Conservation (phyloP, 2,797 vertebrate genomes). For the Acanthurus lineatus region DNA sequence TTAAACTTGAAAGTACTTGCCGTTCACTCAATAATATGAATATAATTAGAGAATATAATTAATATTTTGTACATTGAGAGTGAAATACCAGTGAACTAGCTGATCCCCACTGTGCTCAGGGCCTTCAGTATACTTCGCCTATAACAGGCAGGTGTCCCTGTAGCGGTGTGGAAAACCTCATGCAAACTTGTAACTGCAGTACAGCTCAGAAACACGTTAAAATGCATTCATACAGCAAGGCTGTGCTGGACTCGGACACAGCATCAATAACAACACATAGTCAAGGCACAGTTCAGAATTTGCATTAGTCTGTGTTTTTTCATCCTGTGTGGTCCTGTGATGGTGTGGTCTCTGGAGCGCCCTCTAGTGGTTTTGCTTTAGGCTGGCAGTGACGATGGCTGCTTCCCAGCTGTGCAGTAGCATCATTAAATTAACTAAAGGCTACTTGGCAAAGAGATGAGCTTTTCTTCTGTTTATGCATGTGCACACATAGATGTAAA, state of each 20-base stretch:
- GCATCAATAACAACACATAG: conserved; percentile 50
- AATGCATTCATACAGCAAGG: conserved; percentile 35
- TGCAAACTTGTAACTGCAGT: conserved; percentile 12
- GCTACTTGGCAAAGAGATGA: conserved; percentile 75
- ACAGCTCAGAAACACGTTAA: conserved; percentile 23
- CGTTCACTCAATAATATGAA: background rate
- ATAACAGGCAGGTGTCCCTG: background rate
- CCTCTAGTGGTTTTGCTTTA: conserved; percentile 46
- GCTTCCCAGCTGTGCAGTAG: conserved; percentile 48
- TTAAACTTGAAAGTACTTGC: background rate
- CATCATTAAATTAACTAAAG: conserved; percentile 67
- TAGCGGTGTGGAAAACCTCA: conserved; percentile 11
- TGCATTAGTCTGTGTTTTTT: conserved; percentile 68
- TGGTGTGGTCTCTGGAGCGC: conserved; percentile 44
- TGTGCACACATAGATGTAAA: conserved; percentile 8
- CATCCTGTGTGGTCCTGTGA: conserved; percentile 40
- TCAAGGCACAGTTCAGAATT: conserved; percentile 84
- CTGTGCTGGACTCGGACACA: conserved; percentile 55
- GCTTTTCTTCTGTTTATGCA: background rate
- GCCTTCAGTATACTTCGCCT: conserved; percentile 12
- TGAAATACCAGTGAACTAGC: background rate
- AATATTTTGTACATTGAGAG: background rate
- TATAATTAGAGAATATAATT: too few relatives aligned
- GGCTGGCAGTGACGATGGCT: conserved; percentile 79
- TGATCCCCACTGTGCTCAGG: conserved; percentile 28